Evolutionary conservation across 2,888 invertebrate species (phyloP).

Genomic region (Amblyjoppa fuscipennis): DNA sequence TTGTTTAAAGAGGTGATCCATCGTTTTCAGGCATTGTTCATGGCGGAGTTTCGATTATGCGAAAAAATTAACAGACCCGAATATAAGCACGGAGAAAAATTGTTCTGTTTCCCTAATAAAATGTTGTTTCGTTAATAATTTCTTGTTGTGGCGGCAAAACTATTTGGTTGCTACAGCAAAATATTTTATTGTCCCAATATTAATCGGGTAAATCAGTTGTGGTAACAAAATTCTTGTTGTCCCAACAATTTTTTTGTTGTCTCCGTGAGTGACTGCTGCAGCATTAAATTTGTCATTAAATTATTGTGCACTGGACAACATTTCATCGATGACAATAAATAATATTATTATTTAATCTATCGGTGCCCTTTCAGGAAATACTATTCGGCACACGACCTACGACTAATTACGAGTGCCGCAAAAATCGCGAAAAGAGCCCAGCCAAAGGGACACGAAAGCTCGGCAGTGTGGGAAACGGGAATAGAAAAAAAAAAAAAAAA

Average conservation of each 20-base stretch:
- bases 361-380: neutral
- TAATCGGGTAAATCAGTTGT: too few relatives aligned
- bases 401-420: slow-evolving; percentile 58
- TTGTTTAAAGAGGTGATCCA: neutral
- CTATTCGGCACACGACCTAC: slow-evolving; percentile 13
- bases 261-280: too few relatives aligned
- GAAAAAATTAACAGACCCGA: neutral
- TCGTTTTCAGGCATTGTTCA: neutral
- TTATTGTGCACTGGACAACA: too few relatives aligned
- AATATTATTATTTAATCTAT: neutral
- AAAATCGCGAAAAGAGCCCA: slow-evolving; percentile 33
- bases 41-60: neutral
- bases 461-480: slow-evolving; percentile 48
- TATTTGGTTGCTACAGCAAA: too few relatives aligned
- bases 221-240: too few relatives aligned
- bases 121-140: too few relatives aligned
- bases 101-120: too few relatives aligned
- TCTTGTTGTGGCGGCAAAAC: too few relatives aligned
- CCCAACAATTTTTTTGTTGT: too few relatives aligned
- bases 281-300: too few relatives aligned
- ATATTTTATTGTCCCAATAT: too few relatives aligned
- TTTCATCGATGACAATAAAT: neutral
- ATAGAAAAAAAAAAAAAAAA: slow-evolving; percentile 32
- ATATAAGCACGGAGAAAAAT: too few relatives aligned
- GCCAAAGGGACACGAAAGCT: slow-evolving; percentile 28